These are phyloP conservation scores for Poecilia gillii DNA, from an alignment of 2,797 vertebrate species.

Conservation along the genomic window DNA sequence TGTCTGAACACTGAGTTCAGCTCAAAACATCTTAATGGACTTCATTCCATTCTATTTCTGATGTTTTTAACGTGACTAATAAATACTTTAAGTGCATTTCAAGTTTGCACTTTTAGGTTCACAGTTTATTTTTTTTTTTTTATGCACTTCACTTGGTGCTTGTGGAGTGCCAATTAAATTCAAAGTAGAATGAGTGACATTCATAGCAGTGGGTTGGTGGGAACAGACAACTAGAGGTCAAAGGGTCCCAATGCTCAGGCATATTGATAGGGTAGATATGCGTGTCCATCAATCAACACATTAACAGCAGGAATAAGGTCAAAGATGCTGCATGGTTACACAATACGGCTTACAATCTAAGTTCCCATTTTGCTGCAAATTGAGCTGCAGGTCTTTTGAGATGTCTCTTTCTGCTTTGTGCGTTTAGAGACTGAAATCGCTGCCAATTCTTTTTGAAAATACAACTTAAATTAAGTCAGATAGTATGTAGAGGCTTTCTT, in stretches of 20 bases:
- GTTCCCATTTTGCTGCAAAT: background rate
- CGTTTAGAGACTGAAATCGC: background rate
- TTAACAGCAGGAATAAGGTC: background rate
- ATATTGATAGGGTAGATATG: conserved; percentile 56
- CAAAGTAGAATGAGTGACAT: conserved; percentile 54
- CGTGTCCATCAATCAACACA: conserved; percentile 58
- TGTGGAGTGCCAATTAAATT: background rate
- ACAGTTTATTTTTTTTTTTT: background rate
- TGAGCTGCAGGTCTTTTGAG: background rate
- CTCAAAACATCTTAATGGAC: conserved; percentile 21
- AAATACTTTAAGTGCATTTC: background rate
- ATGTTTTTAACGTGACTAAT: background rate
- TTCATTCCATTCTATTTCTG: background rate
- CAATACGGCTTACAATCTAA: background rate
- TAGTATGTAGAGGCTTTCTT: background rate
- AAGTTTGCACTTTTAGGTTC: background rate
- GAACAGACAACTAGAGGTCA: conserved; percentile 62
- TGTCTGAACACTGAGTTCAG: conserved; percentile 27
- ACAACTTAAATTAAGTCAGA: background rate
- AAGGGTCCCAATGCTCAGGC: conserved; percentile 48
- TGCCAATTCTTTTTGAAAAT: background rate
- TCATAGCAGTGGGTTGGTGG: conserved; percentile 56
- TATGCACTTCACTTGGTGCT: background rate
- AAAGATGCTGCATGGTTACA: background rate
- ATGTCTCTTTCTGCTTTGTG: background rate